Evolutionary conservation across 64 coral and sea anemone species (phyloP), one percentile per base, ranked within the genome.

Genomic region (Cladopsammia gracilis): DNA sequence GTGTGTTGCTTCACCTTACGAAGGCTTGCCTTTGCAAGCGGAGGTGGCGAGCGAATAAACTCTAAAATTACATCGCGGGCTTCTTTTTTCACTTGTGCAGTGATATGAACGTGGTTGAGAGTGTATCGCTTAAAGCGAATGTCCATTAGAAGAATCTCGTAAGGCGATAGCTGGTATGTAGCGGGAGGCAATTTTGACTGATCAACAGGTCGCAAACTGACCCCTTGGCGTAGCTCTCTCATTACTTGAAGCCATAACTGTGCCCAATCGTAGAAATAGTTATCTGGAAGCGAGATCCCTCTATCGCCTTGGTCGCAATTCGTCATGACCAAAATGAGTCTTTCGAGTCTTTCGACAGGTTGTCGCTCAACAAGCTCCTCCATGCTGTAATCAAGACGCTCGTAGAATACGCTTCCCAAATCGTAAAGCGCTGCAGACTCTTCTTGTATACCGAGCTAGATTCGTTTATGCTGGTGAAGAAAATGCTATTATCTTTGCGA

Each of bases 221-320:
- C 96, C 44, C 96, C 96, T 70, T 89, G 89, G 26, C 96, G 73
- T 7, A 97, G 78, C 47, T 97, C 92, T 81, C 88, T 78, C 96
- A 97, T 97, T 12, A 92, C 92, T 86, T 97, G 96, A 10, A 97
- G 90, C 96, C 96, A 97, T 65, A 97, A 91, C 74, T 97, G 92
- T 0, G 96, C 96, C 96, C 96, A 97, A 49, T 89, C 93, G 47
- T 76, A 80, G 69, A 82, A 68, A 14, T 64, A 90, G 19, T 82
- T 76, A 23, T 97, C 92, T 2, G 93, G 89, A 18, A 91, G 87
- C 44, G 79, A 90, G 34, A 97, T 91, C 43, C 88, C 92, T 70
- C 94, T 92, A 48, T 94, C 96, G n/a, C 76, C 70, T 64, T 83
- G 86, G 3, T 89, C 96, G 64, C 96, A 94, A 24, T 84, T 84